Conservation (phyloP, 2,797 vertebrate species). For the Sardinella longiceps region DNA sequence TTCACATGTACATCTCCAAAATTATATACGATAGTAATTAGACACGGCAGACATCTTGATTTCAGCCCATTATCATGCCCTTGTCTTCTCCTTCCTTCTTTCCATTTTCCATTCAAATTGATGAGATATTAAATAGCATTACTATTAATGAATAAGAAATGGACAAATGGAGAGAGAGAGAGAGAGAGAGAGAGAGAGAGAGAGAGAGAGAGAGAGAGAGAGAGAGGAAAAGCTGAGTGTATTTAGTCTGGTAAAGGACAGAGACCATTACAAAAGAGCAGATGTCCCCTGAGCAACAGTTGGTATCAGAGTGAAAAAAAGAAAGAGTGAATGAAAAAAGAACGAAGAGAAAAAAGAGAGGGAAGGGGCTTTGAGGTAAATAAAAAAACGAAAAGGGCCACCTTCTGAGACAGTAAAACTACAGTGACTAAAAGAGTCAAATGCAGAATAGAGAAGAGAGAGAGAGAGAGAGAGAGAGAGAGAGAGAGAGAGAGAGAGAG, state of each 20-base stretch:
- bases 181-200: background rate
- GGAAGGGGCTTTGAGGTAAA: background rate
- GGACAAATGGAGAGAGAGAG: constrained; percentile 6
- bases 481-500: constrained; percentile 23
- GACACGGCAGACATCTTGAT: background rate
- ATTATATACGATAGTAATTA: background rate
- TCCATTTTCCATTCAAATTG: background rate
- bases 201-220: background rate
- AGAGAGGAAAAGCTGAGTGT: constrained; percentile 1
- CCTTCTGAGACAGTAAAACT: constrained; percentile 37
- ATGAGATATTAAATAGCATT: background rate
- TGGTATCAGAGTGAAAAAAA: constrained; percentile 53
- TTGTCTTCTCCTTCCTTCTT: background rate
- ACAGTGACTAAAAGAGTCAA: constrained; percentile 43
- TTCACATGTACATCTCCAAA: background rate
- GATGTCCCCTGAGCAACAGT: constrained; percentile 68
- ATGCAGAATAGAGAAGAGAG: constrained; percentile 34
- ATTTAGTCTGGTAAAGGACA: constrained; percentile 44
- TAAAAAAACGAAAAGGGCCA: constrained; percentile 35
- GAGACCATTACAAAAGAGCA: constrained; percentile 66
- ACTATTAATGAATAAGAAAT: background rate
- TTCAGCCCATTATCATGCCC: background rate
- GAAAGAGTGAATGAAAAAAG: constrained; percentile 27
- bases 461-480: constrained; percentile 41
- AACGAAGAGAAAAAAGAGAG: constrained; percentile 42